Base-by-base conservation (phyloP, 2,113 vertebrate genomes). In the Bostrychus sinensis region DNA sequence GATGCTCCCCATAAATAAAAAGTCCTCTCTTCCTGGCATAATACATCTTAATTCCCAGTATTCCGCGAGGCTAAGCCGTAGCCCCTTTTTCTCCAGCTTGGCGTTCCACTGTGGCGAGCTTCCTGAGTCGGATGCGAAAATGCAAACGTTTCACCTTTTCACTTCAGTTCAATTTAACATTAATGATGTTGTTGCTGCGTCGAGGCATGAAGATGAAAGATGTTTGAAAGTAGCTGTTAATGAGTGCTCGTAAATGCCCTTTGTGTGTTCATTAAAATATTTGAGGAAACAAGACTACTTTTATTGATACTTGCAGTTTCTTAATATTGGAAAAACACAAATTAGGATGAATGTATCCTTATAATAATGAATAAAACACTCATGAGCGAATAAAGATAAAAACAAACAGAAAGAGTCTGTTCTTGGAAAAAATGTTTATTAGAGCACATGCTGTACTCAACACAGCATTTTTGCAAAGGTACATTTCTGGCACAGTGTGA, bases 31-130 rank as follows among this genome's bases (percentile, higher is more conserved):
- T 87, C 88, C 88, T 89, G 86, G 58, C 75, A 72, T 75, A 78
- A 70, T 85, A 66, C 77, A 61, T 80, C 70, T 82, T 83, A 88
- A 91, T 88, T 89, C 88, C 83, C 81, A 80, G 73, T 56, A 86
- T 88, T 86, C 85, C 77, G 82, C 71, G 0, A 88, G 89, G 86
- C 84, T 82, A 41, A 32, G 60, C 55, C 22, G 61, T 38, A 61
- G 78, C 81, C 70, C 70, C 20, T 10, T 10, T 74, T 66, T 68
- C 50, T 6, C 46, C 16, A 2, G 55, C 75, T 77, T 54, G 7
- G 50, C 9, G 11, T 63, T 77, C 20, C 36, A 66, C 72, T 58
- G 75, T 45, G 17, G 67, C 16, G 46, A 62, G 66, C 80, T 88
- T 91, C 84, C 86, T 86, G 77, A 66, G 55, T 78, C 78, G 83